Percentiles rank a stretch among this genome's conserved stretches.
Evolutionary conservation across 2,888 invertebrate genomes (phyloP).

Genomic region (Drosophila formosana): DNA sequence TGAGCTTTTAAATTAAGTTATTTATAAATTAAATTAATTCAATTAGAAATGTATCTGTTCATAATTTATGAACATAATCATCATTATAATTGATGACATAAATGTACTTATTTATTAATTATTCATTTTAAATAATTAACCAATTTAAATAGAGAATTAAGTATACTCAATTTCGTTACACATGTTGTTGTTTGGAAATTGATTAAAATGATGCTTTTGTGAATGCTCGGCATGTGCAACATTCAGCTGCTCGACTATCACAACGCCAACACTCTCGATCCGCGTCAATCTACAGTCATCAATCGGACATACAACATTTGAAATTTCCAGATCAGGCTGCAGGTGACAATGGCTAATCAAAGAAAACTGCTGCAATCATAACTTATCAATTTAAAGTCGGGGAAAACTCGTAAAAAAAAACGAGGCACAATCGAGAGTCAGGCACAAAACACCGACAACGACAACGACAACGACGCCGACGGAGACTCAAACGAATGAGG

Average conservation of each 20-base stretch:
- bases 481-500: conserved; percentile 10
- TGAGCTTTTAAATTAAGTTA: too few relatives aligned
- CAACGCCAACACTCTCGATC: conserved; percentile 3
- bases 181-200: too few relatives aligned
- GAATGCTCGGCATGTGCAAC: conserved; percentile 40
- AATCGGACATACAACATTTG: conserved; percentile 43
- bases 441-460: neutral
- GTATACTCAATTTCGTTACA: too few relatives aligned
- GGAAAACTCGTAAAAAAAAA: conserved; percentile 47
- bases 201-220: neutral
- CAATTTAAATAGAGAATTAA: too few relatives aligned
- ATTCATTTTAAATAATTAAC: too few relatives aligned
- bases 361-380: conserved; percentile 66
- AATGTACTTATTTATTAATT: too few relatives aligned
- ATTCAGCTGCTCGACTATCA: conserved; percentile 47
- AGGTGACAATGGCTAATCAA: conserved; percentile 68
- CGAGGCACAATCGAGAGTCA: conserved; percentile 11
- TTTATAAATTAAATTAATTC: too few relatives aligned
- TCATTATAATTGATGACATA: too few relatives aligned
- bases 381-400: conserved; percentile 63
- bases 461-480: neutral
- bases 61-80: too few relatives aligned
- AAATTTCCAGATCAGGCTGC: conserved; percentile 35
- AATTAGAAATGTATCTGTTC: too few relatives aligned
- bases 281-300: conserved; percentile 55